These are phyloP conservation scores for Alitta virens DNA, from an alignment of 2,888 invertebrate genomes.

Conservation along the genomic window DNA sequence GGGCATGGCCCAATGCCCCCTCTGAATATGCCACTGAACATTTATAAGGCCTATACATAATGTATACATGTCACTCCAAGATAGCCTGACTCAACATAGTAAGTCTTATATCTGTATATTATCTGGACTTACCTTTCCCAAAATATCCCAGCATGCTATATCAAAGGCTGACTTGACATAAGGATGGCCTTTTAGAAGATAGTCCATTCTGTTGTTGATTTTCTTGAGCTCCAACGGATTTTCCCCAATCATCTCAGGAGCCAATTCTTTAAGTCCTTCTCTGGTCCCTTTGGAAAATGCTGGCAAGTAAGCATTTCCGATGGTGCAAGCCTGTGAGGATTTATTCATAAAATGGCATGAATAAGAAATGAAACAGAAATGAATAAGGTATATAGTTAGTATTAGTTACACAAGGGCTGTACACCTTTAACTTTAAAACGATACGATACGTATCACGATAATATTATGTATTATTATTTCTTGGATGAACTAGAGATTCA, in stretches of 20 bases:
- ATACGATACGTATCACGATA: no score
- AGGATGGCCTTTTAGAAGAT: slow-evolving; percentile 23
- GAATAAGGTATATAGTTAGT: background rate
- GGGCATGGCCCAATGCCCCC: no score
- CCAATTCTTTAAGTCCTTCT: slow-evolving; percentile 20
- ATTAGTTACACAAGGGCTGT: no score
- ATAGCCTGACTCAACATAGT: no score
- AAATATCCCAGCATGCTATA: slow-evolving; percentile 26
- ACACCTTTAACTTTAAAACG: no score
- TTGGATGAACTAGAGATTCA: no score
- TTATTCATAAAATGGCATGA: background rate
- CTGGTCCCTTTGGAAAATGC: slow-evolving; percentile 22
- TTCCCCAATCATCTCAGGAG: slow-evolving; percentile 16
- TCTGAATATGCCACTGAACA: no score
- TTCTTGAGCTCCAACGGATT: slow-evolving; percentile 16
- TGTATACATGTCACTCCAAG: no score
- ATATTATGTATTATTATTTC: no score
- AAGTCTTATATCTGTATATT: no score
- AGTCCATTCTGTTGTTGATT: slow-evolving; percentile 23
- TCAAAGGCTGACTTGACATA: slow-evolving; percentile 25
- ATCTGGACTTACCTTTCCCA: slow-evolving; percentile 20
- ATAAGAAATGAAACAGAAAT: background rate
- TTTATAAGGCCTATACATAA: no score
- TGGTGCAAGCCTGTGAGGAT: slow-evolving; percentile 15
- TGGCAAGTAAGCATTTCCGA: slow-evolving; percentile 23